A percentile compares a stretch with the other conserved stretches of the same genome.
These are phyloP conservation scores for Argyresthia albistria DNA, from an alignment of 2,888 invertebrate species.

Conservation along the genomic window DNA sequence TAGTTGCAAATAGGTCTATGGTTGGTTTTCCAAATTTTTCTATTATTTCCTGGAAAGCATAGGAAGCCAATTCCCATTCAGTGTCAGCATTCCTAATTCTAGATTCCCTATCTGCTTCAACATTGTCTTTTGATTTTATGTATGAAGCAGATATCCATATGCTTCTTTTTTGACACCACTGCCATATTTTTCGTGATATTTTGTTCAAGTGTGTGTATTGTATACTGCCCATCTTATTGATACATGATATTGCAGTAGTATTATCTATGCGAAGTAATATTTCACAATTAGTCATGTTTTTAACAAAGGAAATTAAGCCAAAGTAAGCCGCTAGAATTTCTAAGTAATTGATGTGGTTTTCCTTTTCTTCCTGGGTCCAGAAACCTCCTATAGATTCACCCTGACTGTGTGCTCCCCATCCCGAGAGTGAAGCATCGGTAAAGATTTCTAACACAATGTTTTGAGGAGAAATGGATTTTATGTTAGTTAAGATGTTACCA, in stretches of 20 bases:
- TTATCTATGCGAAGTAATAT: constrained; percentile 4
- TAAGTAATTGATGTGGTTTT: constrained; percentile 1
- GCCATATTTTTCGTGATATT: constrained; percentile 1
- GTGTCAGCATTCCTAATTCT: not conserved
- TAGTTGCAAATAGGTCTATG: constrained; percentile 4
- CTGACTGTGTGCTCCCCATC: constrained; percentile 1
- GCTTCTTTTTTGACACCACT: constrained; percentile 4
- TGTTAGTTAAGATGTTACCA: not conserved
- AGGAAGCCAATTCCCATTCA: constrained; percentile 6
- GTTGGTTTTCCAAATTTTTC: not conserved
- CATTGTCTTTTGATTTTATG: constrained; percentile 4
- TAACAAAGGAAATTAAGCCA: constrained; percentile 4
- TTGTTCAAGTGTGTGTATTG: not conserved
- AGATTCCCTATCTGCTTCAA: constrained; percentile 4
- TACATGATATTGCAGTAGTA: no score
- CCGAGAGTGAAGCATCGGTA: constrained; percentile 4
- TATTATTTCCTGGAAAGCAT: not conserved
- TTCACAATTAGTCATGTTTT: constrained; percentile 1
- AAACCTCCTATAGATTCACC: not conserved
- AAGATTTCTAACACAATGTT: constrained; percentile 1
- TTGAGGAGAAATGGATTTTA: not conserved
- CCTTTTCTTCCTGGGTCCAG: not conserved
- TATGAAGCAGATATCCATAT: constrained; percentile 5
- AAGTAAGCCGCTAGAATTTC: constrained; percentile 5
- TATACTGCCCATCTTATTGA: not conserved